Conservation (phyloP, 2,113 vertebrate species). For the Eurypyga helias region DNA sequence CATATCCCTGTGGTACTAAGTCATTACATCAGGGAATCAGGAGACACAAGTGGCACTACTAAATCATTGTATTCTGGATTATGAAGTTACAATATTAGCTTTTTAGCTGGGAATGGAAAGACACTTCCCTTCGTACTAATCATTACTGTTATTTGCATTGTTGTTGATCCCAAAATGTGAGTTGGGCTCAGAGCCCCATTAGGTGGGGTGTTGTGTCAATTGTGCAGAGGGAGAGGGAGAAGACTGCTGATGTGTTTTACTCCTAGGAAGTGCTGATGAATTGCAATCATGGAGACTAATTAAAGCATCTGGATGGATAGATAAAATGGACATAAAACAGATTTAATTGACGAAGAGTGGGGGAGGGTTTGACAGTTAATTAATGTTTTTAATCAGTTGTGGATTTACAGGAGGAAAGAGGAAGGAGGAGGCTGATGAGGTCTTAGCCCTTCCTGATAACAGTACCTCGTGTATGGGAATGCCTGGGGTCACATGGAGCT, state of each 20-base stretch:
- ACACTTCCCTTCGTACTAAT: not conserved
- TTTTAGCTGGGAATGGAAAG: not conserved
- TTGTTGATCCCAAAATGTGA: not conserved
- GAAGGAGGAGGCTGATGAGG: constrained; percentile 26
- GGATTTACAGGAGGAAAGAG: constrained; percentile 57
- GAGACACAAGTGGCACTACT: not conserved
- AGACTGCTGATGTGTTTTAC: constrained; percentile 37
- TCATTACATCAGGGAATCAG: not conserved
- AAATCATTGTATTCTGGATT: not conserved
- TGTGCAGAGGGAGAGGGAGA: not conserved
- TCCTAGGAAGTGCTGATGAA: constrained; percentile 47
- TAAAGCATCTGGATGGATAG: constrained; percentile 68
- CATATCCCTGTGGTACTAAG: not conserved
- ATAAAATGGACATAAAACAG: constrained; percentile 72
- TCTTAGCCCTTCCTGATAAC: constrained; percentile 17
- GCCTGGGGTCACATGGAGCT: not conserved
- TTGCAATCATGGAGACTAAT: constrained; percentile 63
- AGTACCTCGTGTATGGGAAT: not conserved
- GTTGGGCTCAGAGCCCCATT: not conserved
- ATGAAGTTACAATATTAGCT: constrained; percentile 5
- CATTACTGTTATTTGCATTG: not conserved
- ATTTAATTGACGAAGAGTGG: constrained; percentile 52
- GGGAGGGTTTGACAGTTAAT: constrained; percentile 63
- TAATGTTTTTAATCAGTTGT: constrained; percentile 65
- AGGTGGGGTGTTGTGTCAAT: not conserved